phyloP scores from a whole-genome alignment of 1,140 invertebrate species.

The Nasonia vitripennis region DNA sequence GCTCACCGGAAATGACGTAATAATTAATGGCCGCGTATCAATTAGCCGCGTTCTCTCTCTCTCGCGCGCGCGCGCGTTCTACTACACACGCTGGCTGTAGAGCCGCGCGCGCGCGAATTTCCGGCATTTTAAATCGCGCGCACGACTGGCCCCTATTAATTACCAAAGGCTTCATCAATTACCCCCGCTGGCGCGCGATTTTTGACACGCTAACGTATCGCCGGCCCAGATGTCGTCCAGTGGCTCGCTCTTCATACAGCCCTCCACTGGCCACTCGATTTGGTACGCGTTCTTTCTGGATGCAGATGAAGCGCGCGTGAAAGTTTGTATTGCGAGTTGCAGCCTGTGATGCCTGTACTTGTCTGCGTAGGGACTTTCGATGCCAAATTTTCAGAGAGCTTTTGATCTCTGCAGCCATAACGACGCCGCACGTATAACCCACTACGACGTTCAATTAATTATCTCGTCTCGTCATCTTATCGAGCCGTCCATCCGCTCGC shows the following conservation, averaged over 20 bases:
- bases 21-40: constrained; percentile 75
- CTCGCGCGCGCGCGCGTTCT: constrained; percentile 62
- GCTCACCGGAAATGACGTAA: constrained; percentile 72
- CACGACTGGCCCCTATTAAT: constrained; percentile 67
- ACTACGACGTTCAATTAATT: neutral
- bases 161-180: constrained; percentile 73
- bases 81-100: constrained; percentile 56
- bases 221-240: constrained; percentile 68
- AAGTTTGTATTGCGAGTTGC: neutral
- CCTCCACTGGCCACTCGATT: neutral
- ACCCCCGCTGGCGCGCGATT: constrained; percentile 60
- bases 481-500: neutral
- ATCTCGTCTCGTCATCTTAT: neutral
- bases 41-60: constrained; percentile 63
- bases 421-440: no score
- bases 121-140: constrained; percentile 69
- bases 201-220: constrained; percentile 74
- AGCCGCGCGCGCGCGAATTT: constrained; percentile 51
- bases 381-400: no score
- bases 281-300: neutral
- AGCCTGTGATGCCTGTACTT: no score
- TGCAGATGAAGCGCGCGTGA: neutral
- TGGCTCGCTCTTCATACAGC: neutral
- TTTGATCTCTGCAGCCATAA: no score
- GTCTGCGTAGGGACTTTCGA: no score